These are phyloP conservation scores for Caranx ignobilis DNA, from an alignment of 2,113 vertebrate genomes.

Conservation along the genomic window DNA sequence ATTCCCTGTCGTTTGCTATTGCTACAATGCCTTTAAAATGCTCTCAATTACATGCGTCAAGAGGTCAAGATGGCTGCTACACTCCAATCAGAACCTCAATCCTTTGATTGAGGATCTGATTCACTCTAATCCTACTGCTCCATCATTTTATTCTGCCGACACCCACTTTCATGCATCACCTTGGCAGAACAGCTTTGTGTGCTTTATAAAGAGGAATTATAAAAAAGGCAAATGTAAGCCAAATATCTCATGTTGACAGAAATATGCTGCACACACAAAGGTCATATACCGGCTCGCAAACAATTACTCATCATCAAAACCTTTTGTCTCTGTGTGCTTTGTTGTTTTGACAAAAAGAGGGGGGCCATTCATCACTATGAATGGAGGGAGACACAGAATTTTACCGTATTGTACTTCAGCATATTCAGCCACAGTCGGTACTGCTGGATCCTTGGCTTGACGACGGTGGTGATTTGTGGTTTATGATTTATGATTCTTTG, in stretches of 20 bases:
- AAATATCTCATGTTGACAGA: conserved; percentile 68
- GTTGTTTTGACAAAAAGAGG: conserved; percentile 71
- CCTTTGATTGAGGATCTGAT: background rate
- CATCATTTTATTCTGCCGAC: conserved; percentile 38
- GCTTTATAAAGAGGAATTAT: conserved; percentile 59
- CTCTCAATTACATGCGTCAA: conserved; percentile 27
- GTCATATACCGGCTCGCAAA: conserved; percentile 60
- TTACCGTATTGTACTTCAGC: conserved; percentile 35
- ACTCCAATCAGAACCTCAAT: conserved; percentile 33
- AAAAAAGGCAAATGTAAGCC: conserved; percentile 50
- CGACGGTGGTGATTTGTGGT: conserved; percentile 42
- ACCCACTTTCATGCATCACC: conserved; percentile 54
- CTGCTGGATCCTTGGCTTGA: conserved; percentile 47
- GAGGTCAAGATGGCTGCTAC: conserved; percentile 41
- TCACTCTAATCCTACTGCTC: conserved; percentile 1
- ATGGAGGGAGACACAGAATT: conserved; percentile 51
- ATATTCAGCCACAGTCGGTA: conserved; percentile 43
- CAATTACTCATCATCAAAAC: conserved; percentile 75
- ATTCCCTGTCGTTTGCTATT: conserved; percentile 20
- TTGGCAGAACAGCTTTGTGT: conserved; percentile 46
- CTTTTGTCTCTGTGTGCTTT: conserved; percentile 73
- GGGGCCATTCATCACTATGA: conserved; percentile 72
- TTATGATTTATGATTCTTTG: conserved; percentile 68
- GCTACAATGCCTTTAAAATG: conserved; percentile 15
- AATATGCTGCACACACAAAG: conserved; percentile 59